Evolutionary conservation across 2,113 vertebrate genomes (phyloP).

Genomic region (Dicaeum eximium): DNA sequence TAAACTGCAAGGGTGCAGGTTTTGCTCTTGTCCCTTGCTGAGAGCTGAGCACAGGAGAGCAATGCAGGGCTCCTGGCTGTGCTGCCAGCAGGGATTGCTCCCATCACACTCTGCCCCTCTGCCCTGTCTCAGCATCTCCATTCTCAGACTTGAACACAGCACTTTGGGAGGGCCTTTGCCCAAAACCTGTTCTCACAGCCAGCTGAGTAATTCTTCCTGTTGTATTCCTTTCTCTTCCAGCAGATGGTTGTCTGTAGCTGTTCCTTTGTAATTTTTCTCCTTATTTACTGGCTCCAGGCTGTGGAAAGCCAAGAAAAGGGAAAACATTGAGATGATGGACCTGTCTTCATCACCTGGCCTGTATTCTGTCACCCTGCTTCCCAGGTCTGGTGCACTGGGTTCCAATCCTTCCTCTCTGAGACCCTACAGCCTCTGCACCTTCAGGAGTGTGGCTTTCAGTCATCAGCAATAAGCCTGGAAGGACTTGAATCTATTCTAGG

Average conservation of each 20-base stretch:
- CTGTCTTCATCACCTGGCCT: not conserved
- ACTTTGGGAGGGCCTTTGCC: not conserved
- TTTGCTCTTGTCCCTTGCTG: not conserved
- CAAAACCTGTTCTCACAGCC: not conserved
- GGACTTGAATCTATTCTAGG: not conserved
- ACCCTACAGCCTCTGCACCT: not conserved
- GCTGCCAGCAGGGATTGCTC: not conserved
- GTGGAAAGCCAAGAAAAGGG: not conserved
- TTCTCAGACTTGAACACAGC: not conserved
- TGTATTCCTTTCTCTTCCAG: not conserved
- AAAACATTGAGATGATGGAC: not conserved
- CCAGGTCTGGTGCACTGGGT: not conserved
- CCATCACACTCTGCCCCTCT: rapidly evolving
- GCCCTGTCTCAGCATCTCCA: not conserved
- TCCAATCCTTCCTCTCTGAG: not conserved
- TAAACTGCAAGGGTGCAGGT: not conserved
- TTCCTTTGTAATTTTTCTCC: not conserved
- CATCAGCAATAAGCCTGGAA: not conserved
- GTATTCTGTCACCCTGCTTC: not conserved
- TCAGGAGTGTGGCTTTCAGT: not conserved
- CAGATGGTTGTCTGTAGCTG: not conserved
- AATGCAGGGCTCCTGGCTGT: not conserved
- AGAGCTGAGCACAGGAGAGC: not conserved
- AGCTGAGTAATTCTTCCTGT: not conserved
- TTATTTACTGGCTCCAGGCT: not conserved